A percentile compares a stretch with the other conserved stretches of the same genome.
These are phyloP conservation scores for Corynorhinus townsendii DNA, from an alignment of 2,113 vertebrate species.

Conservation along the genomic window DNA sequence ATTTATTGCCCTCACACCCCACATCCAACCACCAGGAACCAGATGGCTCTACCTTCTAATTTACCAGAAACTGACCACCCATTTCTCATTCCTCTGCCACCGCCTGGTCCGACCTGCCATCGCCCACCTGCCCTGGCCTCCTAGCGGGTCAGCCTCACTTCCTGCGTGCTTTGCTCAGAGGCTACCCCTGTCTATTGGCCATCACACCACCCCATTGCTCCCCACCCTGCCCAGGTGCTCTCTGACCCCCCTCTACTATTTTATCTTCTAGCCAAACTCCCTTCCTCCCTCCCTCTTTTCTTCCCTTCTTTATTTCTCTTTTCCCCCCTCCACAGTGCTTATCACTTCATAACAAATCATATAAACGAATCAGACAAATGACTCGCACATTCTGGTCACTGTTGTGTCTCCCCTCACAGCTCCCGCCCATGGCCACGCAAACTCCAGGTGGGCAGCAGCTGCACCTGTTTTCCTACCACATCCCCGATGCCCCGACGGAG, in stretches of 20 bases:
- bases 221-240: not conserved
- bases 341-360: not conserved
- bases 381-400: accelerated
- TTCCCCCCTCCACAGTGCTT: not conserved
- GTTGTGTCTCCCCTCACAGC: not conserved
- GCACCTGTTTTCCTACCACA: not conserved
- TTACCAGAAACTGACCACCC: not conserved
- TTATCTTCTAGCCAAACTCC: not conserved
- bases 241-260: not conserved
- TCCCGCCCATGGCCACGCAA: not conserved
- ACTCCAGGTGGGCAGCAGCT: not conserved
- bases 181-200: accelerated
- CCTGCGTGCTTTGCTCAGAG: not conserved
- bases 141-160: accelerated
- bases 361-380: not conserved
- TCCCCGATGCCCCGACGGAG: not conserved
- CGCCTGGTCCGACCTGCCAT: not conserved
- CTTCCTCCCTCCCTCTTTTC: too few species aligned
- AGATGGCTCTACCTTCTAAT: not conserved
- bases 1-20: not conserved
- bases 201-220: too few species aligned
- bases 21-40: not conserved
- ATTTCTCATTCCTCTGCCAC: accelerated
- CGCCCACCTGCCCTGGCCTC: not conserved
- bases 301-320: not conserved